A percentile compares a stretch with the other conserved stretches of the same genome.
phyloP scores from a whole-genome alignment of 2,888 invertebrate species.

The Yponomeuta cagnagella region DNA sequence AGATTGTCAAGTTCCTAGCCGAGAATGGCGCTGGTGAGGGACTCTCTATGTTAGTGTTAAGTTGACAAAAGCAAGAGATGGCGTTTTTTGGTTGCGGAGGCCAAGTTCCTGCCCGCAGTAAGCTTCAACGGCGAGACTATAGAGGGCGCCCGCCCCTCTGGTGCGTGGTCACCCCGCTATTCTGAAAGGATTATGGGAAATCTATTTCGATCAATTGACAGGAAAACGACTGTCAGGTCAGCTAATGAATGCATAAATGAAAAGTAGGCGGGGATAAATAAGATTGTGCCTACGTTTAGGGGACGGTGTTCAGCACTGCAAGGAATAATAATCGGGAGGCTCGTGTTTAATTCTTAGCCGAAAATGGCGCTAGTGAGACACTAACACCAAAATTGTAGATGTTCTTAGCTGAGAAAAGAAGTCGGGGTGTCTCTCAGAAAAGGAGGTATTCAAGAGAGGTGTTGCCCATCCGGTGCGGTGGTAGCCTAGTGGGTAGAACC shows the following conservation, averaged over 20 bases:
- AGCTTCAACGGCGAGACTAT: constrained; percentile 98
- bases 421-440: background rate
- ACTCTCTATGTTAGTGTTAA: constrained; percentile 11
- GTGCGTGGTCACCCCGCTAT: constrained; percentile 41
- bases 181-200: too few relatives aligned
- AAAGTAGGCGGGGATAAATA: too few relatives aligned
- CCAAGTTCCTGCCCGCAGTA: constrained; percentile 69
- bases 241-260: too few relatives aligned
- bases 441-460: too few relatives aligned
- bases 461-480: too few relatives aligned
- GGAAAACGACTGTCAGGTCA: too few relatives aligned
- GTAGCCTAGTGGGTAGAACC: too few relatives aligned
- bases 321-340: too few relatives aligned
- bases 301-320: too few relatives aligned
- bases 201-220: too few relatives aligned
- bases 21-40: constrained; percentile 87
- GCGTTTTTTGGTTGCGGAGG: too few relatives aligned
- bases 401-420: constrained; percentile 87
- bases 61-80: background rate
- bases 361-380: constrained; percentile 90
- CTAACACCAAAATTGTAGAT: constrained; percentile 85
- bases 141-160: constrained; percentile 97
- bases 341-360: constrained; percentile 80
- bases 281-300: too few relatives aligned
- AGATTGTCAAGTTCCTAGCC: constrained; percentile 95